These are phyloP conservation scores for Torymus aiolomorphi DNA, from an alignment of 2,888 invertebrate genomes.

Conservation along the genomic window DNA sequence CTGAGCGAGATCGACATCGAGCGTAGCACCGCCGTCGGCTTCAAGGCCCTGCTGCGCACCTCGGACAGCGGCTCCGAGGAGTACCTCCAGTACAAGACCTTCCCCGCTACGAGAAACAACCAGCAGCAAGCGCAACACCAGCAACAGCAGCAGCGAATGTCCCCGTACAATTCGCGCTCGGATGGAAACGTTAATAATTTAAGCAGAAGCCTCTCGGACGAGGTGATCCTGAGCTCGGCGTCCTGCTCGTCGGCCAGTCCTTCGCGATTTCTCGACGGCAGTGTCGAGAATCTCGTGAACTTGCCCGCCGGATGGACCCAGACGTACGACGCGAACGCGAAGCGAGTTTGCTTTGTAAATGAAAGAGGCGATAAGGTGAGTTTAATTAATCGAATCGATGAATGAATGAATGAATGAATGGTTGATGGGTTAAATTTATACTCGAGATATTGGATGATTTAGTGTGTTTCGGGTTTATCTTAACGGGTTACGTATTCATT, in stretches of 20 bases:
- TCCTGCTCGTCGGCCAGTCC: conserved; percentile 64
- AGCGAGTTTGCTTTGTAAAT: conserved; percentile 77
- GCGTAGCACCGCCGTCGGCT: conserved; percentile 68
- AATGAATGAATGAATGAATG: too few relatives aligned
- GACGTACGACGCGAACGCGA: conserved; percentile 71
- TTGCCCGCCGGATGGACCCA: conserved; percentile 77
- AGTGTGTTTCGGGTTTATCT: too few relatives aligned
- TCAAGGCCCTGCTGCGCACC: conserved; percentile 65
- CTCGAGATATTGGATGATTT: too few relatives aligned
- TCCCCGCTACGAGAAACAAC: conserved; percentile 51
- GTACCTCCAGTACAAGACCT: conserved; percentile 66
- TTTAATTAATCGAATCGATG: neutral
- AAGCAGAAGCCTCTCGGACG: conserved; percentile 64
- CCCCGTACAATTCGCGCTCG: conserved; percentile 29
- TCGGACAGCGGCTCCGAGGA: conserved; percentile 69
- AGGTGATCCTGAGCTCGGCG: conserved; percentile 65
- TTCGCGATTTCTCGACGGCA: conserved; percentile 55
- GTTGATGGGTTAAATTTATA: too few relatives aligned
- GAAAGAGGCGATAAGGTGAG: conserved; percentile 77
- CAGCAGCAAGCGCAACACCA: conserved; percentile 24
- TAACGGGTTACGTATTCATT: neutral
- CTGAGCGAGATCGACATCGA: conserved; percentile 62
- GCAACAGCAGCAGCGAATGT: neutral
- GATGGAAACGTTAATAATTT: conserved; percentile 58
- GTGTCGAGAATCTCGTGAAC: conserved; percentile 63